These are phyloP conservation scores for Calcarius ornatus DNA, from an alignment of 2,113 vertebrate species.

Conservation along the genomic window DNA sequence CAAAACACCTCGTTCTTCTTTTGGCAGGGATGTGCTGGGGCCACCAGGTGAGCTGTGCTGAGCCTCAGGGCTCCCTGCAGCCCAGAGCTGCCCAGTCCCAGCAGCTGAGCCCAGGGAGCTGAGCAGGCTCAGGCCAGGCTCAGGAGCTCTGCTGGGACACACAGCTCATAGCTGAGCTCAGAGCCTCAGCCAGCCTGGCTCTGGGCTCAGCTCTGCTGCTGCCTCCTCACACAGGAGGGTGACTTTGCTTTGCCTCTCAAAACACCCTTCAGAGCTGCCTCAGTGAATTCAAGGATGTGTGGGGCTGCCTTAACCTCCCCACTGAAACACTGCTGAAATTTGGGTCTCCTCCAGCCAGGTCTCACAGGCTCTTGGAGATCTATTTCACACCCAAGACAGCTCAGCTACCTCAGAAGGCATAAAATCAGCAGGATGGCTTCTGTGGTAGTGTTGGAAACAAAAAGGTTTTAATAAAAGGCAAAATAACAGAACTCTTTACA, in stretches of 20 bases:
- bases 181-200: not conserved
- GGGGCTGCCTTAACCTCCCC: not conserved
- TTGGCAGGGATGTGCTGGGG: not conserved
- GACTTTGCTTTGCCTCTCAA: not conserved
- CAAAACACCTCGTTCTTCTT: not conserved
- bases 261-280: not conserved
- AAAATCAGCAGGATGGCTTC: too few relatives aligned
- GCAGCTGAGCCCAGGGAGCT: not conserved
- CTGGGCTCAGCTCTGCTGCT: not conserved
- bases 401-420: too few relatives aligned
- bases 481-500: too few relatives aligned
- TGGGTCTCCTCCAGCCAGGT: too few relatives aligned
- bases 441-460: too few relatives aligned
- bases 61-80: not conserved
- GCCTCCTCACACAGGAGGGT: not conserved
- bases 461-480: too few relatives aligned
- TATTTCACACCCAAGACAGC: too few relatives aligned
- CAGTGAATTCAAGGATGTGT: not conserved
- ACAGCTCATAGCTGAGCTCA: not conserved
- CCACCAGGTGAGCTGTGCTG: not conserved
- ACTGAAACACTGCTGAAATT: not conserved
- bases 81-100: not conserved
- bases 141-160: not conserved
- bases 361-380: too few relatives aligned
- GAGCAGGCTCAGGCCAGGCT: not conserved